phyloP scores from a whole-genome alignment of 2,113 vertebrate species.

The Corythornis vintsioides region DNA sequence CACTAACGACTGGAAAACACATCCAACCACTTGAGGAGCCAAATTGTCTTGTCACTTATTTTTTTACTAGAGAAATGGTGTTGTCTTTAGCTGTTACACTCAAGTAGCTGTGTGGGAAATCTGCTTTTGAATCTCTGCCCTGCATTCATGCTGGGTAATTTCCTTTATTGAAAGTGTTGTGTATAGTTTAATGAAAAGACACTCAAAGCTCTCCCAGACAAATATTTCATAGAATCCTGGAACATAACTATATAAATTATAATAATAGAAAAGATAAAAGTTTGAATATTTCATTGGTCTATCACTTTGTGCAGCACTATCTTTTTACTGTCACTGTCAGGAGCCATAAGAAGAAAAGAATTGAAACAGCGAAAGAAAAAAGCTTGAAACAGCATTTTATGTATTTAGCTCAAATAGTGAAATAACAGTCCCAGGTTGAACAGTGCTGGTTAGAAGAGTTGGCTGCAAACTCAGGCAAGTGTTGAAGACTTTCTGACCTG shows the following conservation, averaged over 20 bases:
- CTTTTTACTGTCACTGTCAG: background rate
- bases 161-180: background rate
- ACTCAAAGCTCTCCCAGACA: background rate
- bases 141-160: background rate
- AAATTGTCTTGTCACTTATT: background rate
- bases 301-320: background rate
- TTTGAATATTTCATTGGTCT: background rate
- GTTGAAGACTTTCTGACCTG: background rate
- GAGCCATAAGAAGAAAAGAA: background rate
- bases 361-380: background rate
- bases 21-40: background rate
- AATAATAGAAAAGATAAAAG: background rate
- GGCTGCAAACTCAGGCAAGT: background rate
- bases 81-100: background rate
- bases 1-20: background rate
- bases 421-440: background rate
- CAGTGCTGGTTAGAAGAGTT: background rate
- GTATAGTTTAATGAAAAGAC: slow-evolving; percentile 16
- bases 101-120: background rate
- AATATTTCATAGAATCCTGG: background rate
- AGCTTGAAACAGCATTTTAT: background rate
- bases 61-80: background rate
- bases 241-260: background rate
- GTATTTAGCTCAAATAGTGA: background rate
- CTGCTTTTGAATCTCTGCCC: background rate